Evolutionary conservation across 2,888 invertebrate genomes (phyloP).

Genomic region (Syritta pipiens): DNA sequence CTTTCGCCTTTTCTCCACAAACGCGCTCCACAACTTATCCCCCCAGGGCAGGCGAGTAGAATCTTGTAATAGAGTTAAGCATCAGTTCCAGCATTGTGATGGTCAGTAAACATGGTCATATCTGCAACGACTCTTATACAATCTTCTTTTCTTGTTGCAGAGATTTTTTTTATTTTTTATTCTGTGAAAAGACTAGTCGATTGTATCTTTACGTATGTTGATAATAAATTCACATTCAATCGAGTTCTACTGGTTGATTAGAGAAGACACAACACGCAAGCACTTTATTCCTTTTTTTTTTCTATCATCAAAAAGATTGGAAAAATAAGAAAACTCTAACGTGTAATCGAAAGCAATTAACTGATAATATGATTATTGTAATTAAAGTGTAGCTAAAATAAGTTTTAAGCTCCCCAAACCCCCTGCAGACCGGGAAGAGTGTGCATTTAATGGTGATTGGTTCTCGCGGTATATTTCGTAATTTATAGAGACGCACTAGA

Average conservation of each 20-base stretch:
- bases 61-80: conserved; percentile 60
- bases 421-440: conserved; percentile 3
- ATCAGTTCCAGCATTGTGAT: conserved; percentile 39
- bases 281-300: conserved; percentile 18
- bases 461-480: too few species aligned
- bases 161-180: not conserved
- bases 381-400: conserved; percentile 45
- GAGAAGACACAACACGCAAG: conserved; percentile 36
- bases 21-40: conserved; percentile 17
- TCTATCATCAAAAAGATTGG: conserved; percentile 22
- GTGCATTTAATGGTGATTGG: conserved; percentile 43
- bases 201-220: conserved; percentile 7
- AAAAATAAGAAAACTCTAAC: conserved; percentile 26
- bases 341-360: conserved; percentile 37
- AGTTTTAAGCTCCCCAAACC: conserved; percentile 3
- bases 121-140: conserved; percentile 58
- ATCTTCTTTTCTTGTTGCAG: conserved; percentile 37
- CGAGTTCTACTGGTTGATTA: conserved; percentile 62
- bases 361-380: conserved; percentile 62
- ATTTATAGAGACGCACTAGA: too few species aligned
- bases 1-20: conserved; percentile 19
- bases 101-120: conserved; percentile 62
- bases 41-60: conserved; percentile 53
- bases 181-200: conserved; percentile 15
- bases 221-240: conserved; percentile 58